These are phyloP conservation scores for Imbricaverruca yamaguchii DNA, from an alignment of 2,888 invertebrate genomes.

Conservation along the genomic window DNA sequence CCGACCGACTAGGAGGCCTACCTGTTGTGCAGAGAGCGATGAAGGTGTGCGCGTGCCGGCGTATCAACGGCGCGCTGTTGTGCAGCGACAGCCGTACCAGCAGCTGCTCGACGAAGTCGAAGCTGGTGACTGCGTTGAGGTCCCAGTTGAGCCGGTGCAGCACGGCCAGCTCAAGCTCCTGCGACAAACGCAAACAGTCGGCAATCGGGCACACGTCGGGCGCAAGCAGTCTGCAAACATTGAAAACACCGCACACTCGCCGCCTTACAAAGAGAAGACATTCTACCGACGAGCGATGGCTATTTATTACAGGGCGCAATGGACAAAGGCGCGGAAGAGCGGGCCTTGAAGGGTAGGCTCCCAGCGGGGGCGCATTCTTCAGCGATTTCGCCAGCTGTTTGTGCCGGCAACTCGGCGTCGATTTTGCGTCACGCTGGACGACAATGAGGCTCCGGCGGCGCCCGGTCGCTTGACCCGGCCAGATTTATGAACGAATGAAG, in stretches of 20 bases:
- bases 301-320: too few species aligned
- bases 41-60: constrained; percentile 42
- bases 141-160: constrained; percentile 20
- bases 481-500: constrained; percentile 7
- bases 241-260: too few species aligned
- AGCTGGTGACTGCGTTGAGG: constrained; percentile 15
- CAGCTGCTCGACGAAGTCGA: constrained; percentile 23
- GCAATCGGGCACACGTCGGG: too few species aligned
- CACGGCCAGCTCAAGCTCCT: constrained; percentile 21
- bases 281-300: too few species aligned
- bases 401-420: too few species aligned
- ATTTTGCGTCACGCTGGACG: neutral
- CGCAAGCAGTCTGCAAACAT: too few species aligned
- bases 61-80: constrained; percentile 26
- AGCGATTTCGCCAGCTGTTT: too few species aligned
- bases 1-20: constrained; percentile 32
- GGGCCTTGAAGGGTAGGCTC: too few species aligned
- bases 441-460: neutral
- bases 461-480: neutral
- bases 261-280: too few species aligned
- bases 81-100: neutral
- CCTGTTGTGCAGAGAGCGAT: constrained; percentile 43
- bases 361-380: too few species aligned
- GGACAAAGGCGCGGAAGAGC: too few species aligned
- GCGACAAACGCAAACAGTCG: neutral